Conservation (phyloP, 2,888 invertebrate genomes). For the Plebejus anna region DNA sequence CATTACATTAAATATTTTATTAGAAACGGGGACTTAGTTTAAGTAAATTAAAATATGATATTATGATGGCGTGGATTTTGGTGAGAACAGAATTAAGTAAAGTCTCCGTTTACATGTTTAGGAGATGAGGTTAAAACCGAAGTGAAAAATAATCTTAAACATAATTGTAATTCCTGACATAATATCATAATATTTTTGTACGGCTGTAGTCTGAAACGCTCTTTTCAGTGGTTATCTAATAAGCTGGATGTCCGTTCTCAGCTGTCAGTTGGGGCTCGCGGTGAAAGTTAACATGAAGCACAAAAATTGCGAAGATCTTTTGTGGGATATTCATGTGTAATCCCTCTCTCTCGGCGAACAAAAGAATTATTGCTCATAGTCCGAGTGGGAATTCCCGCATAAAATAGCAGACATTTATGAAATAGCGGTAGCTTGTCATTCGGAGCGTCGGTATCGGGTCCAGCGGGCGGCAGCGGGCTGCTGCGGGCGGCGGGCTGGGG, state of each 20-base stretch:
- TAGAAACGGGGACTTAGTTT: not conserved
- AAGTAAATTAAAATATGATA: not conserved
- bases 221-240: not conserved
- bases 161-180: too few species aligned
- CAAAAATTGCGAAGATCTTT: slow-evolving; percentile 30
- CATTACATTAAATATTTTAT: slow-evolving; percentile 7
- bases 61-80: not conserved
- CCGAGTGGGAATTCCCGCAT: slow-evolving; percentile 60
- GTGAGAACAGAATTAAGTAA: not conserved
- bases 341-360: slow-evolving; percentile 55
- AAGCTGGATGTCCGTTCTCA: slow-evolving; percentile 24
- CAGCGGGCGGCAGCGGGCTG: slow-evolving; percentile 45
- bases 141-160: not conserved
- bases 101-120: not conserved
- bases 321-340: slow-evolving; percentile 41
- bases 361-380: slow-evolving; percentile 66
- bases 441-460: slow-evolving; percentile 62
- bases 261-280: slow-evolving; percentile 17
- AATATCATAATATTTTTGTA: not conserved
- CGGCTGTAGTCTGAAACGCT: not conserved
- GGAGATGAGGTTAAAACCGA: not conserved
- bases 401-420: slow-evolving; percentile 71
- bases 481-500: slow-evolving; percentile 40
- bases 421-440: slow-evolving; percentile 71
- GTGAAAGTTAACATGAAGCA: slow-evolving; percentile 27